These are phyloP conservation scores for Camponotus pennsylvanicus DNA, from an alignment of 1,140 invertebrate species.

Conservation along the genomic window DNA sequence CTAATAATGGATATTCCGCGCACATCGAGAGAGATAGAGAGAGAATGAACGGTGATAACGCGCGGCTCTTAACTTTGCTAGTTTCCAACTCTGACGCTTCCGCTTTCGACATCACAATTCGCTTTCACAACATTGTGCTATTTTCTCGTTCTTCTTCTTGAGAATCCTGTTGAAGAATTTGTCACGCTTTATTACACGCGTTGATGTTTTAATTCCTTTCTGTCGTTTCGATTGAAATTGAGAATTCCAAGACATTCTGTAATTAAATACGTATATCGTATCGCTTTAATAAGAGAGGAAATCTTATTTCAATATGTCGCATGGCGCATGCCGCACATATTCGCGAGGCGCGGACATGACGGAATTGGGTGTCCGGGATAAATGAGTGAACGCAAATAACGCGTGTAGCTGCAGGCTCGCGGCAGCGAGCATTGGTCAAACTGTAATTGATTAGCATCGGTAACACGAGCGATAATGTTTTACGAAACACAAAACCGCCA, in stretches of 20 bases:
- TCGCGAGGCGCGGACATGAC: not conserved
- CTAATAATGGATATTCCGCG: slow-evolving; percentile 48
- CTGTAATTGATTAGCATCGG: slow-evolving; percentile 60
- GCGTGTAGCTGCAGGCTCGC: slow-evolving; percentile 20
- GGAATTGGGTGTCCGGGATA: slow-evolving; percentile 27
- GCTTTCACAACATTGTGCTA: not conserved
- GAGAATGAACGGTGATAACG: not conserved
- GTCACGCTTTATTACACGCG: not conserved
- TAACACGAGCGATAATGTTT: slow-evolving; percentile 54
- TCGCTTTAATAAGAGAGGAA: slow-evolving; percentile 7
- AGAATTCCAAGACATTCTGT: not conserved
- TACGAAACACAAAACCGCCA: slow-evolving; percentile 58
- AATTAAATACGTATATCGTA: not conserved
- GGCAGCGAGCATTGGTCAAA: slow-evolving; percentile 34
- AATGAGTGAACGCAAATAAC: slow-evolving; percentile 31
- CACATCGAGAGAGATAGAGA: slow-evolving; percentile 37
- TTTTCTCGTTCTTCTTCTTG: not conserved
- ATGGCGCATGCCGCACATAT: not conserved
- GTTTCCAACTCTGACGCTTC: slow-evolving; percentile 44
- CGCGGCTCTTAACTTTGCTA: slow-evolving; percentile 42
- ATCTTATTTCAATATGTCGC: not conserved
- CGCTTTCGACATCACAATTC: slow-evolving; percentile 15
- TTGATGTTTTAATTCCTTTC: slow-evolving; percentile 11
- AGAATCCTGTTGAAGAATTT: not conserved
- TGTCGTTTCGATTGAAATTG: slow-evolving; percentile 9